Evolutionary conservation across 2,113 vertebrate genomes (phyloP), one percentile per base, ranked within the genome.

Genomic region (Xiphophorus couchianus): DNA sequence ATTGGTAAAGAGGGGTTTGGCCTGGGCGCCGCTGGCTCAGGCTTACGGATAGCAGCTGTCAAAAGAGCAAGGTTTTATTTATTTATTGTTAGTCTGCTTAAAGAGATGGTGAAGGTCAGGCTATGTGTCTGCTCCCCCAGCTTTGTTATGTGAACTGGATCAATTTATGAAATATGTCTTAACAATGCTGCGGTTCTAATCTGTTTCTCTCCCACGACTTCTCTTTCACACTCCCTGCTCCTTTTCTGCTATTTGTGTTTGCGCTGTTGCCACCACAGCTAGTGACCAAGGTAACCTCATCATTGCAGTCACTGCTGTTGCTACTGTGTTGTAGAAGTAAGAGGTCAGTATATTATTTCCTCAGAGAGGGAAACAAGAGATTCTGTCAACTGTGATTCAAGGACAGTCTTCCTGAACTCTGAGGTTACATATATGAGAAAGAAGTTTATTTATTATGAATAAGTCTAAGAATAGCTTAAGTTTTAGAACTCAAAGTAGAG

Each of bases 161-260:
- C 93, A 94, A 94, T 94, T 94, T 92, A 91, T 92, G 89, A 95
- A 95, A 93, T 91, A 93, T 93, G 93, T 94, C 93, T 88, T 95
- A 93, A 93, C 93, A 93, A 93, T 91, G 83, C 86, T 84, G 86
- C 85, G 54, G 85, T 90, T 92, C 78, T 83, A 90, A 91, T 91
- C 80, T 86, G 79, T 81, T 80, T 80, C 77, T 67, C 62, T 61
- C 76, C 62, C 82, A 66, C 42, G 8, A 69, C 31, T 77, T 71
- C 62, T 84, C 48, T 68, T 76, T 80, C 67, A 80, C 71, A 78
- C 80, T 77, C 77, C 35, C 48, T 69, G 67, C 61, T 54, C 54
- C 61, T 81, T 86, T 85, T 81, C 30, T 77, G 30, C 80, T 69
- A 51, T 85, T 77, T 79, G 69, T 71, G 61, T 77, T 88, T 64